Evolutionary conservation across 2,888 invertebrate species (phyloP), one percentile per base, ranked within the genome.

Genomic region (Dorcus parallelipipedus): DNA sequence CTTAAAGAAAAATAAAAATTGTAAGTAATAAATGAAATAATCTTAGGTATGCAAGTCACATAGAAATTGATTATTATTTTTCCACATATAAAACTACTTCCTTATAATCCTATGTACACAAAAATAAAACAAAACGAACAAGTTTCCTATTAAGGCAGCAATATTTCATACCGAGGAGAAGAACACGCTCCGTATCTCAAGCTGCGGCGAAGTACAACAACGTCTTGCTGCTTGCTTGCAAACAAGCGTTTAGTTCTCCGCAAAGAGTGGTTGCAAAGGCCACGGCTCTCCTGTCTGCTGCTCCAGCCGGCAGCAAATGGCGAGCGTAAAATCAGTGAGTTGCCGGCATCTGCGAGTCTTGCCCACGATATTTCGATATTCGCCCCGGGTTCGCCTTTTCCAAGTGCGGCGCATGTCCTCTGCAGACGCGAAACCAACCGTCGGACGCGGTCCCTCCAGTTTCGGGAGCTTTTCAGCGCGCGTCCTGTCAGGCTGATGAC

Each of bases 241-340:
- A 20, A 38, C 39, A 67, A 68, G 62, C 68, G 69, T 67, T 68
- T 68, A 62, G 45, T 45, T 45, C 59, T 59, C 52, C 48, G 59
- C 59, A 55, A 56, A 59, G 59, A 64, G 61, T 62, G 58, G 63
- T 69, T 67, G 69, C 71, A 69, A 71, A 71, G 69, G 64, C 68
- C 67, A 64, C 63, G 62, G 57, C 54, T 54, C 58, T 59, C 56
- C 38, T 52, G 61, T 56, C 55, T 54, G 23, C 60, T 51, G 58
- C 65, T 47, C 63, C 65, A 67, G 26, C 26, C 26, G 3, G 26
- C 65, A 58, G 63, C 66, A 63, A 61, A 62, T 55, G 58, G 41
- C 42, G 43, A 38, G 54, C 45, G 39, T 38, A 54, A 67, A 71
- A 71, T 73, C 73, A 73, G 73, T 73, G 73, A 73, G 72, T 72